Base-by-base conservation (phyloP, 2,888 invertebrate genomes). In the Epinotia demarniana region DNA sequence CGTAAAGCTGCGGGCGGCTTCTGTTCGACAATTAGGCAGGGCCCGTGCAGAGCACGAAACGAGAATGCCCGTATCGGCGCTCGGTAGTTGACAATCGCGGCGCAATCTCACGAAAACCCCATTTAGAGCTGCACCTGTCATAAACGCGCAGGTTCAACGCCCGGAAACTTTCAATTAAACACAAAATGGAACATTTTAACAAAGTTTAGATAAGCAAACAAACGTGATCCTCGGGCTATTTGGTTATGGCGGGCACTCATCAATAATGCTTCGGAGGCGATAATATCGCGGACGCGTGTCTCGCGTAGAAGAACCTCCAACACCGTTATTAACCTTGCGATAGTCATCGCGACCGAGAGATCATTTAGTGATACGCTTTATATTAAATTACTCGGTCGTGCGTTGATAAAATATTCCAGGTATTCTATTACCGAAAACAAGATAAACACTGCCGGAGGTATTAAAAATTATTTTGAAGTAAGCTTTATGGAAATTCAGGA, bases 331-430 rank as follows among this genome's bases (percentile, higher is more conserved):
- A 90, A 92, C 88, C 89, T 86, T 78, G 83, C 86, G 94, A 94
- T 93, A 94, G 85, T 88, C 87, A 94, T 94, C 93, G 89, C 86
- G 81, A 86, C 87, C 83, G 82, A 87, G 89, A 93, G 93, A 94
- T 93, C 92, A 92, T 92, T 93, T 91, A 91, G 92, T 92, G 93
- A 93, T 94, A 94, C 92, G 92, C 89, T 93, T 93, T 93, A 93
- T 93, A 93, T 94, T 94, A 94, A 93, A 94, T 94, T 94, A 94
- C 93, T 92, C 90, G 93, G 93, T 92, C 93, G 92, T 93, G 93
- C 89, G 89, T 91, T 92, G 93, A 92, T 93, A 92, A 92, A 92
- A 93, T 92, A 92, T 92, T 91, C 90, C 83, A 83, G 85, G 92
- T 93, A 93, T 93, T 92, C 93, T 92, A 92, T 94, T 94, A 93